Evolutionary conservation across 2,888 invertebrate species (phyloP), one percentile per base, ranked within the genome.

Genomic region (Glyphotaelius pellucidus): DNA sequence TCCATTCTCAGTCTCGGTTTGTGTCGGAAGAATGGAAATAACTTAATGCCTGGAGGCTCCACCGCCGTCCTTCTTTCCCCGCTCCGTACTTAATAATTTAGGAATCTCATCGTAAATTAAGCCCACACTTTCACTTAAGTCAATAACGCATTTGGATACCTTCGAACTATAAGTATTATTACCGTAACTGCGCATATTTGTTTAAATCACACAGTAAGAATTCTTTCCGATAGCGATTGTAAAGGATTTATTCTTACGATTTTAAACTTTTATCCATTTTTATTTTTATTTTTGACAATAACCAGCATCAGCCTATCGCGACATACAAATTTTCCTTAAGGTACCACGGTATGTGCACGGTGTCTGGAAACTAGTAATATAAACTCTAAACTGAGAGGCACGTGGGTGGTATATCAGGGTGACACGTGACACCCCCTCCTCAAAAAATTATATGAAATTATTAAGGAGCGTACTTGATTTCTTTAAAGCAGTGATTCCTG

Each of bases 81-180:
- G 67, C 42, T 30, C 35, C n/a, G n/a, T 35, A 25, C 79, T 89
- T 89, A 89, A 89, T 89, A 79, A 89, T 89, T 89, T 89, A 89
- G 88, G 88, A 89, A 89, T 89, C 88, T 67, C 88, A 32, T 79
- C 67, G 38, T 89, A 89, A 89, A 89, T 89, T 67, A 85, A 35
- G 32, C 83, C 52, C 67, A 89, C 84, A 91, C 91, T 91, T 91
- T 91, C 91, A 89, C 91, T 80, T 30, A 52, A 91, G 35, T 84
- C 89, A 89, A 89, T 91, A 91, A 83, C 79, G 79, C 35, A 89
- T 89, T 89, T 86, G 52, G 86, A 86, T 86, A n/a, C 86, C n/a
- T 30, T n/a, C 86, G 14, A 86, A 47, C n/a, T 19, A 83, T 32
- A 35, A 83, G 35, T 30, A 81, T 32, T 81, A 32, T 32, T 32